These are phyloP conservation scores for Eulemur coronatus DNA, from an alignment of 2,797 vertebrate species.

Conservation along the genomic window DNA sequence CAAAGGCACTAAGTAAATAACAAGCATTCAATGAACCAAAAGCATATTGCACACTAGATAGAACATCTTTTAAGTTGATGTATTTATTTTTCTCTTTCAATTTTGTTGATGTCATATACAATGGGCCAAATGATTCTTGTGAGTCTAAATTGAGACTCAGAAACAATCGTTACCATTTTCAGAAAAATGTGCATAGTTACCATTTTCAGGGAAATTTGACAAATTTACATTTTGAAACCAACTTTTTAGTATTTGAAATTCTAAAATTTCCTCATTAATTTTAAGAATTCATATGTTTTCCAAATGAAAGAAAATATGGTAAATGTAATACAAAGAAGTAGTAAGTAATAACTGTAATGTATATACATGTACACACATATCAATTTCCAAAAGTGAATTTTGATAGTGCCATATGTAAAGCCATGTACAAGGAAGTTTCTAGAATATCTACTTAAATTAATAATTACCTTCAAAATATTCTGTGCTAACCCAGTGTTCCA, in stretches of 20 bases:
- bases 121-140: neutral
- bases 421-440: neutral
- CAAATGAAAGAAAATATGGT: neutral
- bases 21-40: neutral
- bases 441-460: neutral
- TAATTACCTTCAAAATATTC: neutral
- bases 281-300: neutral
- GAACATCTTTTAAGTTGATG: neutral
- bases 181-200: neutral
- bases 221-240: neutral
- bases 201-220: neutral
- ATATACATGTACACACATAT: neutral
- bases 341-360: neutral
- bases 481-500: neutral
- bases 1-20: neutral
- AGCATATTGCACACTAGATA: neutral
- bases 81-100: neutral
- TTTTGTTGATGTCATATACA: neutral
- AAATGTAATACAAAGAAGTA: neutral
- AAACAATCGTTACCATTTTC: neutral
- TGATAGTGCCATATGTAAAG: neutral
- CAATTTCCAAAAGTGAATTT: constrained; percentile 6
- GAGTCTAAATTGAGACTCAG: neutral
- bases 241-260: neutral
- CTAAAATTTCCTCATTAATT: neutral